Conservation (phyloP, 1,140 invertebrate genomes). For the Neuroterus valhalla region DNA sequence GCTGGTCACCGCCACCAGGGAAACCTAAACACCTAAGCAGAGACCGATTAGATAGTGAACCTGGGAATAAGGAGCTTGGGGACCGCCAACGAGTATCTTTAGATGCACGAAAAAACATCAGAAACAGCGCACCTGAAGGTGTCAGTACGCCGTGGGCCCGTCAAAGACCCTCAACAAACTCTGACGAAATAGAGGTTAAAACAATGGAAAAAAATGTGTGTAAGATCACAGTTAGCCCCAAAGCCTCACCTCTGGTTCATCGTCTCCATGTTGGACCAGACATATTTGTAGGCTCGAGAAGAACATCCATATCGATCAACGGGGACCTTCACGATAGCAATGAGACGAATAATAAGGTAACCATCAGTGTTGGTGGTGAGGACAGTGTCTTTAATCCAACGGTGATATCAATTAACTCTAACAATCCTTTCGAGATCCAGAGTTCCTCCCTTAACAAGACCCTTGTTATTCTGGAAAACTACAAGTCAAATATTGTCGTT, state of each 20-base stretch:
- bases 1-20: conserved; percentile 69
- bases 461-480: conserved; percentile 71
- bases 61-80: conserved; percentile 37
- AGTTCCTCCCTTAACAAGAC: conserved; percentile 67
- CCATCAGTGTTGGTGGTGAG: conserved; percentile 72
- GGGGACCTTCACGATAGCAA: conserved; percentile 82
- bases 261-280: conserved; percentile 77
- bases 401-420: conserved; percentile 69
- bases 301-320: conserved; percentile 86
- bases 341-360: conserved; percentile 69
- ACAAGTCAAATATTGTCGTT: conserved; percentile 71
- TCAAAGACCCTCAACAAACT: not conserved
- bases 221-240: conserved; percentile 71
- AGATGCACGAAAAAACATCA: conserved; percentile 35
- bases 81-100: not conserved
- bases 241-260: conserved; percentile 74
- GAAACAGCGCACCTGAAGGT: conserved; percentile 38
- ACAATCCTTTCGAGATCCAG: conserved; percentile 52
- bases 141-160: conserved; percentile 34
- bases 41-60: conserved; percentile 49
- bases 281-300: conserved; percentile 71
- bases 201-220: conserved; percentile 63
- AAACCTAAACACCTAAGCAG: conserved; percentile 53
- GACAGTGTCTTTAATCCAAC: conserved; percentile 70
- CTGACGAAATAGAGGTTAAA: not conserved